Conservation (phyloP, 2,797 vertebrate species). For the Hyperoplus immaculatus region DNA sequence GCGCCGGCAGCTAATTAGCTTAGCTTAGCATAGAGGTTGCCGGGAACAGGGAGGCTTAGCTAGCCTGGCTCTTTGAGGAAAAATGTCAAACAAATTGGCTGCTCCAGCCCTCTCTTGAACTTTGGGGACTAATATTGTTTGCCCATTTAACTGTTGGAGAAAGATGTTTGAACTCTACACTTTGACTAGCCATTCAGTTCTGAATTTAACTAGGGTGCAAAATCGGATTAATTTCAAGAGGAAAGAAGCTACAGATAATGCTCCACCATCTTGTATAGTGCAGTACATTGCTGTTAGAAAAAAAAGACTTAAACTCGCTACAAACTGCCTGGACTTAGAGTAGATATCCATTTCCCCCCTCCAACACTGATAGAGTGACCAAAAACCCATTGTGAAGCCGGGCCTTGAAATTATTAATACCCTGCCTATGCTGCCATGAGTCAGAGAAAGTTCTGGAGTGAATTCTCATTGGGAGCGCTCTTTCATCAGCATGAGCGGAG, state of each 20-base stretch:
- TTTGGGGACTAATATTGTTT: background rate
- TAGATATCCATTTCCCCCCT: conserved; percentile 37
- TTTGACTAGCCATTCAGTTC: background rate
- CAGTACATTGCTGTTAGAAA: conserved; percentile 5
- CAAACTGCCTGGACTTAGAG: conserved; percentile 15
- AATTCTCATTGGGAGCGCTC: conserved; percentile 60
- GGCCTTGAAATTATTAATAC: conserved; percentile 64
- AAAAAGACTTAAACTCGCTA: conserved; percentile 2
- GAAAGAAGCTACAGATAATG: conserved; percentile 6
- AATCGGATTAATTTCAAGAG: background rate
- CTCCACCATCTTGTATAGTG: background rate
- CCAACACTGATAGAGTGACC: conserved; percentile 51
- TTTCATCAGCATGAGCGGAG: conserved; percentile 46
- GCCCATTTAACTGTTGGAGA: background rate
- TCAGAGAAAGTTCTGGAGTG: conserved; percentile 68
- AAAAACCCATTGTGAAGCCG: conserved; percentile 57
- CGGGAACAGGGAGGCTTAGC: too few relatives aligned
- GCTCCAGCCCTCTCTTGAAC: background rate
- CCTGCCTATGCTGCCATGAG: conserved; percentile 47
- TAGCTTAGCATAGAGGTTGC: too few relatives aligned
- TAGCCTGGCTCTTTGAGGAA: too few relatives aligned
- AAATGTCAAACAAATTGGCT: too few relatives aligned
- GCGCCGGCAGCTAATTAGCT: background rate
- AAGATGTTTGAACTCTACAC: background rate
- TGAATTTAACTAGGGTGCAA: background rate